Evolutionary conservation across 1,140 invertebrate genomes (phyloP), one percentile per base, ranked within the genome.

Genomic region (Caenorhabditis briggsae): DNA sequence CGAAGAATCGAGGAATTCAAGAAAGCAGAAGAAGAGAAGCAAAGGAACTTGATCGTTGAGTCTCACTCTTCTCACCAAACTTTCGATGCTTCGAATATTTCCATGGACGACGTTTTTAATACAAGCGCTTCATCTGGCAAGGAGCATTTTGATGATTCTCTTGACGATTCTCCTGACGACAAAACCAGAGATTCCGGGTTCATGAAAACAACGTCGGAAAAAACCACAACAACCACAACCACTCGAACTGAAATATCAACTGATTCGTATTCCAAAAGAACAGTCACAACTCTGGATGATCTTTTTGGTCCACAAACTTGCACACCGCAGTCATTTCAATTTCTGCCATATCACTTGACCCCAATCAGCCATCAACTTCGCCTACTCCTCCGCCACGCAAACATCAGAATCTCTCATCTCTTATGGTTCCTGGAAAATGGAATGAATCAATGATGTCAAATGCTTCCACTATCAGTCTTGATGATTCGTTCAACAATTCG

Each of bases 401-500:
- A 50, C 70, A 78, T 78, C 70, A 50, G 20, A 78, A 78, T 50
- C 46, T 78, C n/a, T 78, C 70, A 12, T 50, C 70, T 11, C 46
- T 78, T 23, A 5, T 53, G 18, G 70, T 78, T 14, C 46, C 70
- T 20, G 70, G 20, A 18, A 78, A 50, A 48, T 78, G 18, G 20
- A 50, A 50, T 78, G 70, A 78, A 11, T 78, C 70, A 53, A 50
- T 78, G 70, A 78, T 50, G n/a, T 78, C 70, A 23, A 78, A 78
- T 78, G n/a, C 43, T 20, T 78, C 70, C 23, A 50, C 46, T 12
- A 78, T 78, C 18, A 78, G 70, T 25, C 46, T 78, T 11, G 70
- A 78, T 53, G 70, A 78, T 78, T 78, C 70, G 2, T 78, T 78
- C 70, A 78, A 78, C n/a, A 78, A 78, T 53, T 78, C 70, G 23